Evolutionary conservation across 2,113 vertebrate species (phyloP).

Genomic region (Sander vitreus): DNA sequence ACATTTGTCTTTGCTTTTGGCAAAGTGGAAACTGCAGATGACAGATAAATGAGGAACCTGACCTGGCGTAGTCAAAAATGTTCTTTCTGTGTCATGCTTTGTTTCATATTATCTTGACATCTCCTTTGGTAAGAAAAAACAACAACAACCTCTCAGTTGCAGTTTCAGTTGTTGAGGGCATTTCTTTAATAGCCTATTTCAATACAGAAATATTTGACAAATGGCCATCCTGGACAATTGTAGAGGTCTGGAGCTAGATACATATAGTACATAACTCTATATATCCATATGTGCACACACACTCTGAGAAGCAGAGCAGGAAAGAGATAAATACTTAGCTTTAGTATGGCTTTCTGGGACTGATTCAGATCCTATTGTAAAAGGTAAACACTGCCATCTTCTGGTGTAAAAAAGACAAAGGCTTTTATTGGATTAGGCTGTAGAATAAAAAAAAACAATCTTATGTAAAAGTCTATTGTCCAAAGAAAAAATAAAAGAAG

Average conservation of each 20-base stretch:
- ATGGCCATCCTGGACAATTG: not conserved
- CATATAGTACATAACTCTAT: not conserved
- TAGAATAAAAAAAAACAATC: slow-evolving; percentile 10
- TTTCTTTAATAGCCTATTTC: not conserved
- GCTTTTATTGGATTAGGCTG: slow-evolving; percentile 10
- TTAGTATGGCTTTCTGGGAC: not conserved
- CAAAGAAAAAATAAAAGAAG: not conserved
- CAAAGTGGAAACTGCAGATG: slow-evolving; percentile 10
- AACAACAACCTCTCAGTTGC: not conserved
- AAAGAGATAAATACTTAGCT: not conserved
- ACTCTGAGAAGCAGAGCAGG: not conserved
- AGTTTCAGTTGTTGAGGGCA: not conserved
- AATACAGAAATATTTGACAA: not conserved
- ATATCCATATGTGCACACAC: not conserved
- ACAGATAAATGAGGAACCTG: slow-evolving; percentile 27
- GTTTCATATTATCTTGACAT: slow-evolving; percentile 12
- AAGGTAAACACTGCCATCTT: slow-evolving; percentile 75
- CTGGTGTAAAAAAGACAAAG: slow-evolving; percentile 56
- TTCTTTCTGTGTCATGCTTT: not conserved
- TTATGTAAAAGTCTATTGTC: not conserved
- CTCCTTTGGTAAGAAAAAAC: not conserved
- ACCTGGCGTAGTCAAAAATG: not conserved
- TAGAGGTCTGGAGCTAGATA: not conserved
- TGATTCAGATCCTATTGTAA: slow-evolving; percentile 13
- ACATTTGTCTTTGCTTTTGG: not conserved